These are phyloP conservation scores for Echinarachnius parma DNA, from an alignment of 53 echinoderm and acorn worm genomes.

Conservation along the genomic window DNA sequence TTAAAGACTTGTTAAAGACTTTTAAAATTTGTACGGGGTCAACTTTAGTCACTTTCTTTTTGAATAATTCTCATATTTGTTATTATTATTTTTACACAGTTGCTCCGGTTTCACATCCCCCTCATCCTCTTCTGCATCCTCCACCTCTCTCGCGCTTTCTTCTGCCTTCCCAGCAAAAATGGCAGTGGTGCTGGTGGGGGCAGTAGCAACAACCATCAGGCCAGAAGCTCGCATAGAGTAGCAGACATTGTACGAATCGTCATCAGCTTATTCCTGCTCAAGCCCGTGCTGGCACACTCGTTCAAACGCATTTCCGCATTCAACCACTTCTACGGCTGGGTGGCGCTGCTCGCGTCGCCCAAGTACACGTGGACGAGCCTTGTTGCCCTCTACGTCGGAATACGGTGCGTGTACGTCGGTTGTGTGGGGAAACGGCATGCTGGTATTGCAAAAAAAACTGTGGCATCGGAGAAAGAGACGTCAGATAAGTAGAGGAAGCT, in stretches of 20 bases:
- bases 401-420: conserved; percentile 14
- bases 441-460: too few species aligned
- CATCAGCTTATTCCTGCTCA: conserved; percentile 28
- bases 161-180: background rate
- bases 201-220: conserved; percentile 19
- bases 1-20: too few species aligned
- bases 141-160: conserved; percentile 40
- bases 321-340: conserved; percentile 51
- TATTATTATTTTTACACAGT: background rate
- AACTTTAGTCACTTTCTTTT: too few species aligned
- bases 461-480: too few species aligned
- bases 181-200: background rate
- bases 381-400: conserved; percentile 25
- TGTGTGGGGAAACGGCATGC: background rate
- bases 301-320: background rate
- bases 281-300: background rate
- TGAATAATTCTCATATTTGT: too few species aligned
- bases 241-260: background rate
- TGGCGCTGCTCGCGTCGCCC: conserved; percentile 62
- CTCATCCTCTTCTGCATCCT: conserved; percentile 74
- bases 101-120: conserved; percentile 68
- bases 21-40: too few species aligned
- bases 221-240: background rate
- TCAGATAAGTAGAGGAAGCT: too few species aligned
- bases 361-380: conserved; percentile 68